These are phyloP conservation scores for Pedetes capensis DNA, from an alignment of 2,113 vertebrate species.

Conservation along the genomic window DNA sequence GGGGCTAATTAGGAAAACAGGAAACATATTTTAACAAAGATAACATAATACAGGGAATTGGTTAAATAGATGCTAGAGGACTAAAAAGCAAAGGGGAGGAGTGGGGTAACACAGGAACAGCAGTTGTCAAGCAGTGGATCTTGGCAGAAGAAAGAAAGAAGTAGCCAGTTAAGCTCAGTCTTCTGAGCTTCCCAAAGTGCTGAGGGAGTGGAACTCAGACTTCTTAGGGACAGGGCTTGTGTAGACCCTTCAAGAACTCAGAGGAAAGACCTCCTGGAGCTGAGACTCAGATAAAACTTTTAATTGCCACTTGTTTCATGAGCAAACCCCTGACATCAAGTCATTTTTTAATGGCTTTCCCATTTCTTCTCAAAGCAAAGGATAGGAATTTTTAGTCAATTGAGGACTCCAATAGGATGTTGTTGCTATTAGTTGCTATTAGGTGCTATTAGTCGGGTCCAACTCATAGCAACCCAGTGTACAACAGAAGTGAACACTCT, in stretches of 20 bases:
- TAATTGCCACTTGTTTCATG: background rate
- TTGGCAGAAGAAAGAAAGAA: background rate
- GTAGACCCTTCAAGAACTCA: background rate
- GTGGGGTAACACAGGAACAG: background rate
- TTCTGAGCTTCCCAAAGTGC: no score
- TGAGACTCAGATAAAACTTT: background rate
- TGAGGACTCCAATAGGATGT: background rate
- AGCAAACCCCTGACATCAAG: background rate
- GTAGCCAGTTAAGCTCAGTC: background rate
- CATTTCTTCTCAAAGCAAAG: constrained; percentile 1
- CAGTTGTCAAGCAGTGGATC: background rate
- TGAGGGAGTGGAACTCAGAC: background rate
- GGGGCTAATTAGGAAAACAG: background rate
- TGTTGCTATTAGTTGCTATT: no score
- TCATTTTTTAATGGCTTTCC: background rate
- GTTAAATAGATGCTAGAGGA: background rate
- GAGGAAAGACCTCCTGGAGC: background rate
- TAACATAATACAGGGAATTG: background rate
- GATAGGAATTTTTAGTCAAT: background rate
- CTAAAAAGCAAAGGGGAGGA: background rate
- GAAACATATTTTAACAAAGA: background rate
- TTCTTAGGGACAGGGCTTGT: background rate
- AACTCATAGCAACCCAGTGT: no score
- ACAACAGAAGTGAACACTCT: no score
- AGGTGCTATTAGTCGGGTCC: no score